phyloP scores from a whole-genome alignment of 1,140 invertebrate species.

The Drosophila albomicans region DNA sequence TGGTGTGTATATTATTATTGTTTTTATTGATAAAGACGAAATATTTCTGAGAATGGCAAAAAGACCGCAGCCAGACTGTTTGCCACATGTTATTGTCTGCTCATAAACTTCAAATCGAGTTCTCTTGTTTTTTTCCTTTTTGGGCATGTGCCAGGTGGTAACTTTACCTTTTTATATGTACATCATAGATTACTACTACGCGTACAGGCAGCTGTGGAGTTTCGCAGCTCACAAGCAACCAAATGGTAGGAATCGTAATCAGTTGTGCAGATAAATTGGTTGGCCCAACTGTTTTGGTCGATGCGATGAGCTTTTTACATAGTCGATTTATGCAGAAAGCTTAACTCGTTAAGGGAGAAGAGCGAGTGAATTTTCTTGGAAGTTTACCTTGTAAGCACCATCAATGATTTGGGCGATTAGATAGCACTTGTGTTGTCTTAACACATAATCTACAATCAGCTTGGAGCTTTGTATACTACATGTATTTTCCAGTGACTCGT shows the following conservation, averaged over 20 bases:
- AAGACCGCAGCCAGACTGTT: conserved; percentile 1
- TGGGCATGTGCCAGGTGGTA: conserved; percentile 2
- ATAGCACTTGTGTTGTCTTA: background rate
- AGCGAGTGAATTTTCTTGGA: background rate
- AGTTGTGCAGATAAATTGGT: conserved; percentile 13
- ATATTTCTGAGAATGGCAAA: conserved; percentile 8
- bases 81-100: conserved; percentile 15
- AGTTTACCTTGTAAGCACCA: background rate
- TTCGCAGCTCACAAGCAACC: background rate
- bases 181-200: conserved; percentile 10
- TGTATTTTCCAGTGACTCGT: background rate
- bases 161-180: conserved; percentile 9
- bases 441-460: background rate
- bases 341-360: background rate
- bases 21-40: conserved; percentile 14
- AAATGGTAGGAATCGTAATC: background rate
- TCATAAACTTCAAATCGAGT: conserved; percentile 9
- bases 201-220: conserved; percentile 18
- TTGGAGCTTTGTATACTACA: background rate
- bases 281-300: conserved; percentile 1
- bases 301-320: background rate
- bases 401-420: background rate
- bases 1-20: conserved; percentile 8
- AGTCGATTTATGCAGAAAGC: background rate
- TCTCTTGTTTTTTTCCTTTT: too few relatives aligned